Base-by-base conservation (phyloP, 2,888 invertebrate species). In the Clepsis dumicolana region DNA sequence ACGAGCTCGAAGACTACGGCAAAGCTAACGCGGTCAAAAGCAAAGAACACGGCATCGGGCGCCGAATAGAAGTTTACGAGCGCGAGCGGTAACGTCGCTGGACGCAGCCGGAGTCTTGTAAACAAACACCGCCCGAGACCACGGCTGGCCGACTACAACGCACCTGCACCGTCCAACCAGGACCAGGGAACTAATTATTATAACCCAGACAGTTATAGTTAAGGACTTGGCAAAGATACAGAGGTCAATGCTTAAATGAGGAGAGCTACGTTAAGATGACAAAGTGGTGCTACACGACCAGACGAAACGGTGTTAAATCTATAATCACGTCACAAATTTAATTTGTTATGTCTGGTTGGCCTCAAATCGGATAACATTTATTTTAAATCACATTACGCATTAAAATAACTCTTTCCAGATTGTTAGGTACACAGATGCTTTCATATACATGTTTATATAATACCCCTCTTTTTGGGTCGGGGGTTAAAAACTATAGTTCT, bases 101-200 rank as follows among this genome's bases (percentile, higher is more conserved):
- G 78, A 80, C 79, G 81, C 75, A 76, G 74, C 78, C 80, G 75
- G 79, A 76, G 78, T 73, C 74, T 83, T 82, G 85, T 87, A 88
- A 88, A 89, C 84, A 89, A 87, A 87, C 82, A 84, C 76, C 73
- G 77, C 77, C 75, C 71, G 76, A 81, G 85, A 85, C 84, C 85
- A 85, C 81, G 77, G 80, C 76, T 85, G 84, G 82, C 82, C 84
- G 85, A 82, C 44, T 18, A 44, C 44, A 44, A 44, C 78, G 50
- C 32, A 32, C 54, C 79, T 77, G 73, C 77, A 80, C 74, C 69
- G 73, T 76, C 75, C 67, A 75, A 81, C 80, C 80, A 77, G 72
- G 77, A 82, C 79, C 80, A 81, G 72, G 74, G 74, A 70, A 75
- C 71, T 73, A 75, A 77, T 71, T 74, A 73, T 74, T 78, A 64